Conservation (phyloP, 2,113 vertebrate species). For the Marcusenius ussheri region DNA sequence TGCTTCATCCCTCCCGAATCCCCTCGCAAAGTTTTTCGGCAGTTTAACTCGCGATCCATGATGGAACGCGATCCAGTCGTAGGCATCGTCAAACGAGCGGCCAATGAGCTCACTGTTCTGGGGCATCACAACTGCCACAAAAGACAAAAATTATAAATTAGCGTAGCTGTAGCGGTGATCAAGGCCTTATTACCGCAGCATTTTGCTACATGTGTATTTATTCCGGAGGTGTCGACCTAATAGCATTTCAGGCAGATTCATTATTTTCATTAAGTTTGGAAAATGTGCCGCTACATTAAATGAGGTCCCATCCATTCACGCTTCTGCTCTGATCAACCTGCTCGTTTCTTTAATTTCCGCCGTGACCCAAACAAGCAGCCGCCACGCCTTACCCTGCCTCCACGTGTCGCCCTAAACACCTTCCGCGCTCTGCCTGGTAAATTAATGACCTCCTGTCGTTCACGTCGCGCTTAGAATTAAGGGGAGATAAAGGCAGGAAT, state of each 20-base stretch:
- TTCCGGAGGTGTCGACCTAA: background rate
- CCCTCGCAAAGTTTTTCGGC: background rate
- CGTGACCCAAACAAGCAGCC: background rate
- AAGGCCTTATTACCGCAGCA: background rate
- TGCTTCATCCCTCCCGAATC: background rate
- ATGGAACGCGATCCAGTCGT: background rate
- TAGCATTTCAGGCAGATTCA: constrained; percentile 13
- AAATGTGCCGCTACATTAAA: background rate
- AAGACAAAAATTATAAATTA: background rate
- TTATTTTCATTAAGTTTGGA: constrained; percentile 12
- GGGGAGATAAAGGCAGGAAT: background rate
- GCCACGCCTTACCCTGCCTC: background rate
- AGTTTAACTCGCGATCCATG: background rate
- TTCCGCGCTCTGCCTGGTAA: background rate
- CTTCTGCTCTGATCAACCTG: background rate
- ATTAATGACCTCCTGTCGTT: constrained; percentile 1
- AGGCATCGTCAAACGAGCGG: background rate
- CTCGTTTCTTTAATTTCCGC: background rate
- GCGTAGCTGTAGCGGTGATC: background rate
- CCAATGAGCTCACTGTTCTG: background rate
- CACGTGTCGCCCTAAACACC: background rate
- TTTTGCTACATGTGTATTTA: background rate
- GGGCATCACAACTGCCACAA: background rate
- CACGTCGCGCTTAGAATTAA: background rate
- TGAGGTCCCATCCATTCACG: background rate